Evolutionary conservation across 2,888 invertebrate species (phyloP).

Genomic region (Venustoraphidia nigricollis): DNA sequence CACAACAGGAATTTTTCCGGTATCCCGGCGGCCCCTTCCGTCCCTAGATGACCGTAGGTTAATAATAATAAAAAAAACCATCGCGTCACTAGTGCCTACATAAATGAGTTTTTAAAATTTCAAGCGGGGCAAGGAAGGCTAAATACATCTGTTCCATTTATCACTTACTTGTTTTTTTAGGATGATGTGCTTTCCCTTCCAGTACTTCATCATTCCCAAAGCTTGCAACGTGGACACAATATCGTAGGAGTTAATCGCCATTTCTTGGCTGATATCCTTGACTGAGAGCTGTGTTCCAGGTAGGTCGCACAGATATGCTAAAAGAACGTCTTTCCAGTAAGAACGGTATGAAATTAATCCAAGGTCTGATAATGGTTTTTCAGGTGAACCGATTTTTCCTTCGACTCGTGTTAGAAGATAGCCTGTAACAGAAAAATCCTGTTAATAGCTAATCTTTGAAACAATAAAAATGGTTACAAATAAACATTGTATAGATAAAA

Average conservation of each 20-base stretch:
- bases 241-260: slow-evolving; percentile 93
- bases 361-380: slow-evolving; percentile 93
- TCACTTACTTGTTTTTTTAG: slow-evolving; percentile 71
- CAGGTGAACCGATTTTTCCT: slow-evolving; percentile 97
- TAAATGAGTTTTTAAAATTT: not conserved
- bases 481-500: not conserved
- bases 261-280: slow-evolving; percentile 78
- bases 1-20: too few species aligned
- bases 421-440: slow-evolving; percentile 41
- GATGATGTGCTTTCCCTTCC: slow-evolving; percentile 97
- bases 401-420: slow-evolving; percentile 91
- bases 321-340: slow-evolving; percentile 95
- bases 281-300: slow-evolving; percentile 81
- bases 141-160: not conserved
- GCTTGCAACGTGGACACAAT: slow-evolving; percentile 95
- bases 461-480: too few species aligned
- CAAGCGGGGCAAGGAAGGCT: too few species aligned
- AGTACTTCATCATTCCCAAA: slow-evolving; percentile 95
- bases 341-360: slow-evolving; percentile 95
- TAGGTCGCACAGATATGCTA: slow-evolving; percentile 80
- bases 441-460: slow-evolving; percentile 1
- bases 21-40: too few species aligned
- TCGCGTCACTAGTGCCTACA: not conserved
- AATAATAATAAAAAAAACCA: not conserved
- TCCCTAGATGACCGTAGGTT: not conserved